These are phyloP conservation scores for Masticophis lateralis DNA, from an alignment of 2,797 vertebrate genomes.

Conservation along the genomic window DNA sequence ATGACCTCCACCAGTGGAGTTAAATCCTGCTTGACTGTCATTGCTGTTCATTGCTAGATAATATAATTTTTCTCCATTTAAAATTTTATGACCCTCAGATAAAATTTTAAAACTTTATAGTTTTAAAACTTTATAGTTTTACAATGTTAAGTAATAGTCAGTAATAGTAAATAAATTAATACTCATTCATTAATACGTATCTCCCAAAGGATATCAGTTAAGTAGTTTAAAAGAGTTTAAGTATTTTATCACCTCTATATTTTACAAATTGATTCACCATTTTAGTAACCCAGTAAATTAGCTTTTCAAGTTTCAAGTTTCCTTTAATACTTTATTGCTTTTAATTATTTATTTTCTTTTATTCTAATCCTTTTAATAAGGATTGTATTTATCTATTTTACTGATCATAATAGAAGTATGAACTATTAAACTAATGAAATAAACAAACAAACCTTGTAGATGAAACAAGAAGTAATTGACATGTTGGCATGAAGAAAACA, in stretches of 20 bases:
- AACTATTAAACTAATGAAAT: background rate
- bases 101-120: background rate
- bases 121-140: background rate
- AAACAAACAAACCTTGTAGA: background rate
- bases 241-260: background rate
- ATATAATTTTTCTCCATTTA: background rate
- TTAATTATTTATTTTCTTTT: background rate
- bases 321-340: background rate
- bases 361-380: background rate
- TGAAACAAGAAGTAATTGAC: background rate
- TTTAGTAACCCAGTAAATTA: background rate
- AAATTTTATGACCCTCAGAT: background rate
- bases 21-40: background rate
- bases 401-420: background rate
- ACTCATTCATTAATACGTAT: background rate
- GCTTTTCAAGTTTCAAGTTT: background rate
- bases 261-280: background rate
- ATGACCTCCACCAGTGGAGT: background rate
- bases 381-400: background rate
- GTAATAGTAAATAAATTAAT: background rate
- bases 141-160: background rate
- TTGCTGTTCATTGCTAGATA: background rate
- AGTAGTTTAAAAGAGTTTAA: background rate
- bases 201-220: background rate
- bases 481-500: background rate